These are phyloP conservation scores for Megaceryle alcyon DNA, from an alignment of 2,797 vertebrate genomes.

Conservation along the genomic window DNA sequence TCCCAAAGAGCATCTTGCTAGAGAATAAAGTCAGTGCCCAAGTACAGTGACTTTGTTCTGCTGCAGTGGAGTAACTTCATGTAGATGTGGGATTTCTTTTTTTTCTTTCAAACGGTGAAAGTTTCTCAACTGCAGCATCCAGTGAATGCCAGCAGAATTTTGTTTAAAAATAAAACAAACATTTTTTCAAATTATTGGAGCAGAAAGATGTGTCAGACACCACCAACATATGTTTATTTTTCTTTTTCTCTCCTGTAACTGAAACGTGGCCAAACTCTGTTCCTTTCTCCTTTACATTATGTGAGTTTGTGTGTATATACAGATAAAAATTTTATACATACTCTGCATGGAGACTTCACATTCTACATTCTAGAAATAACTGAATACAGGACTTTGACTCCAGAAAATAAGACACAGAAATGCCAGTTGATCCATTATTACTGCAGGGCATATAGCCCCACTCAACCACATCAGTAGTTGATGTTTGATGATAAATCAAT, in stretches of 20 bases:
- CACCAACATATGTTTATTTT: constrained; percentile 81
- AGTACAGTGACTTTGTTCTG: neutral
- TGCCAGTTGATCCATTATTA: constrained; percentile 68
- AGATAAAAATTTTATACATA: constrained; percentile 48
- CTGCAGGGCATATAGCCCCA: constrained; percentile 67
- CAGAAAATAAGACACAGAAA: constrained; percentile 63
- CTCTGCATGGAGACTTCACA: constrained; percentile 51
- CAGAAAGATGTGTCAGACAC: constrained; percentile 81
- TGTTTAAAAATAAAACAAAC: constrained; percentile 75
- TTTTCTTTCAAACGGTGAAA: constrained; percentile 30
- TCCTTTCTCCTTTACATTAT: constrained; percentile 56
- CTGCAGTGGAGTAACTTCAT: neutral
- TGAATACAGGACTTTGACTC: constrained; percentile 59
- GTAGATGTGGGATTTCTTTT: neutral
- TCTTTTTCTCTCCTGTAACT: constrained; percentile 67
- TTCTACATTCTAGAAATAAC: constrained; percentile 65
- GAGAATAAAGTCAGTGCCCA: neutral
- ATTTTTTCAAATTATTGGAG: constrained; percentile 77
- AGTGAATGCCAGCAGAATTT: constrained; percentile 64
- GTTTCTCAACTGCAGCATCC: constrained; percentile 58
- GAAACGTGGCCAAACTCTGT: constrained; percentile 72
- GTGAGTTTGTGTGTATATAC: neutral
- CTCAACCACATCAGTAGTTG: constrained; percentile 75
- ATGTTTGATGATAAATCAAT: constrained; percentile 77
- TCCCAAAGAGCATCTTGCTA: neutral